phyloP scores from a whole-genome alignment of 64 coral and sea anemone genomes.

The Anthopleura sola region DNA sequence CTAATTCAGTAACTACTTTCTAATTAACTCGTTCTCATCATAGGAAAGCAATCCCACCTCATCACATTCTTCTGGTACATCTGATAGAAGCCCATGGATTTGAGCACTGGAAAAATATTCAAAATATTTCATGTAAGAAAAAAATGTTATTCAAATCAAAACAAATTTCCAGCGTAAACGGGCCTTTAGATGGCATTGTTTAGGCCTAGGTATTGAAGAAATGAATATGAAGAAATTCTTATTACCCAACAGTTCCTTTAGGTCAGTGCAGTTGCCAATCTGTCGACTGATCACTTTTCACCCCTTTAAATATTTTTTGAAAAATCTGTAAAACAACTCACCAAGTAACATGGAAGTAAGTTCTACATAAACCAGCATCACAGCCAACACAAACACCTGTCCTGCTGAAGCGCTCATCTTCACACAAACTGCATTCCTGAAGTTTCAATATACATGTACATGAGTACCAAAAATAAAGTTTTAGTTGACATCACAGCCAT shows the following conservation, averaged over 20 bases:
- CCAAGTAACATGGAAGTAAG: conserved; percentile 95
- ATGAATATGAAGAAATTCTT: too few species aligned
- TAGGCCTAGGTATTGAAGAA: too few species aligned
- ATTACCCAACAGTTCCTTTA: too few species aligned
- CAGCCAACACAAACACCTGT: conserved; percentile 84
- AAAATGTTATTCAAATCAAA: neutral
- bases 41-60: conserved; percentile 26
- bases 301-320: too few species aligned
- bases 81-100: conserved; percentile 88
- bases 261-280: too few species aligned
- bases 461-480: too few species aligned
- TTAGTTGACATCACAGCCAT: too few species aligned
- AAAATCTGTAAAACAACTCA: conserved; percentile 4
- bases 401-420: conserved; percentile 83
- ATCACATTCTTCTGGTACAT: conserved; percentile 91
- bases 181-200: too few species aligned
- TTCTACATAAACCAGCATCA: conserved; percentile 92
- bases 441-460: neutral
- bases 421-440: conserved; percentile 90
- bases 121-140: neutral
- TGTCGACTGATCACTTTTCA: too few species aligned
- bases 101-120: conserved; percentile 64
- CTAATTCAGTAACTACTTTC: too few species aligned
- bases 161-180: neutral
- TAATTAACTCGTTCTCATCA: neutral